Conservation (phyloP, 2,797 vertebrate genomes). For the Cossypha niveicapilla region DNA sequence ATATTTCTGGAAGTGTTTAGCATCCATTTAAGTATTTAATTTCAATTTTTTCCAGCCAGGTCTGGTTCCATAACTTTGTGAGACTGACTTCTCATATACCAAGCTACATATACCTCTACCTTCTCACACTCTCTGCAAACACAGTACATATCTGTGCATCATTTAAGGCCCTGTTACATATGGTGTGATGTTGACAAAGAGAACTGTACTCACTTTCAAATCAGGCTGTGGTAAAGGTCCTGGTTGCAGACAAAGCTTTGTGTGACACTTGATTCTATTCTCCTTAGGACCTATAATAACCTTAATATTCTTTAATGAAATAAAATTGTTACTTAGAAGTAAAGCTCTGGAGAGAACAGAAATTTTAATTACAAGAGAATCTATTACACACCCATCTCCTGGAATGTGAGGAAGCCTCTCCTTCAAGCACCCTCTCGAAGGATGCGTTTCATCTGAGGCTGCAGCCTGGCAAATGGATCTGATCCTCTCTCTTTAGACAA, state of each 20-base stretch:
- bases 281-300: background rate
- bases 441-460: background rate
- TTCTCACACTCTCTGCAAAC: background rate
- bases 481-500: background rate
- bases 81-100: background rate
- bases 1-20: background rate
- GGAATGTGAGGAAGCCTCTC: background rate
- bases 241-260: background rate
- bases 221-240: background rate
- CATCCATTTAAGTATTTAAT: background rate
- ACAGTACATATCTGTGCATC: fast-evolving
- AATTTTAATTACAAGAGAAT: background rate
- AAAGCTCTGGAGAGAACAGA: background rate
- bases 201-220: background rate
- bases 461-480: background rate
- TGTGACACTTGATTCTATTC: background rate
- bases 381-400: background rate
- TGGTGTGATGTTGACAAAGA: background rate
- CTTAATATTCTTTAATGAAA: background rate
- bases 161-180: background rate
- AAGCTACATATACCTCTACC: background rate
- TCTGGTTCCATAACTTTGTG: background rate
- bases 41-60: background rate
- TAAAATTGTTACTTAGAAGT: background rate
- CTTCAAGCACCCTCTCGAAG: background rate